These are phyloP conservation scores for Agrotis puta DNA, from an alignment of 2,888 invertebrate genomes.

Conservation along the genomic window DNA sequence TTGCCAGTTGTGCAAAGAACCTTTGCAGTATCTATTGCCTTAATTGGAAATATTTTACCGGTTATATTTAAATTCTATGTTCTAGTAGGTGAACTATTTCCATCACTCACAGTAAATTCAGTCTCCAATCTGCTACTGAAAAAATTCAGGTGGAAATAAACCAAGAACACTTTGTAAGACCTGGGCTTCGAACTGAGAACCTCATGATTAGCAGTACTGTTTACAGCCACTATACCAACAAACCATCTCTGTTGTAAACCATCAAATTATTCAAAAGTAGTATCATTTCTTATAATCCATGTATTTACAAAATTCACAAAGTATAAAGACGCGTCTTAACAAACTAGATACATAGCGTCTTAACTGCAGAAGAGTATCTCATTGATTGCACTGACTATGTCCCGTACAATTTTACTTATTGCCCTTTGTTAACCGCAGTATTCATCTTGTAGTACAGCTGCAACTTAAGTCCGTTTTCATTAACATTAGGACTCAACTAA, in stretches of 20 bases:
- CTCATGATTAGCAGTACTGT: background rate
- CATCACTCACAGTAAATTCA: background rate
- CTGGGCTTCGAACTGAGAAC: background rate
- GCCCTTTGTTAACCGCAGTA: background rate
- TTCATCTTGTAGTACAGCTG: background rate
- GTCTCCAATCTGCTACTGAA: background rate
- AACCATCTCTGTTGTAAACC: background rate
- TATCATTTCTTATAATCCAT: background rate
- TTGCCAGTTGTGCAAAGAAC: background rate
- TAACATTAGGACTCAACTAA: background rate
- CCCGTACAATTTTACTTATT: background rate
- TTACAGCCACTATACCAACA: background rate
- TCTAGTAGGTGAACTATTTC: background rate
- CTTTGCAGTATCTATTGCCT: too few relatives aligned
- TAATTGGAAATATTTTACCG: background rate
- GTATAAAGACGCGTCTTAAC: background rate
- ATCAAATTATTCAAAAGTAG: background rate
- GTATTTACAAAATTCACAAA: background rate
- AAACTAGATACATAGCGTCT: background rate
- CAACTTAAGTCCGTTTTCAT: background rate
- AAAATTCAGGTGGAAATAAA: background rate
- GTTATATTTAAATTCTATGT: background rate
- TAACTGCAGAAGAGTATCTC: background rate
- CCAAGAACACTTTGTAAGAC: background rate
- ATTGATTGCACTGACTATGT: constrained; percentile 2